Evolutionary conservation across 2,113 vertebrate species (phyloP), one percentile per base, ranked within the genome.

Genomic region (Spermophilus dauricus): DNA sequence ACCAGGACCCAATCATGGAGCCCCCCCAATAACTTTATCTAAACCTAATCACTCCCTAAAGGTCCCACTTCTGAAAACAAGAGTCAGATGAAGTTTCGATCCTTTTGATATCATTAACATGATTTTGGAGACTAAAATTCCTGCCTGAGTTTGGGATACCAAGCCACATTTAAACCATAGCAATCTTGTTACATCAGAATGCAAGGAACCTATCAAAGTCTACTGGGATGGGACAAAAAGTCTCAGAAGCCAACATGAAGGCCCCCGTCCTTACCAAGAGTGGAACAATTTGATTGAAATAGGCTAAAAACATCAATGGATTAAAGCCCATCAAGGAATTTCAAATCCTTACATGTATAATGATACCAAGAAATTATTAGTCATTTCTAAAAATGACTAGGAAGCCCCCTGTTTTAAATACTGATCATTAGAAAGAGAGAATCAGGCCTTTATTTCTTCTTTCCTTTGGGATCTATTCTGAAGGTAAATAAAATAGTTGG

Each of bases 351-450:
- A 58, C 69, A 5, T 81, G 94, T 91, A 63, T 42, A 78, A 65
- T 69, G 30, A 48, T 63, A 91, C 24, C 70, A 86, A 63, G 85
- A 78, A 97, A 53, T n/a, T 76, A 61, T 89, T 9, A 81, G 34
- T 53, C 91, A 70, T 51, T 5, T 32, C 48, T 81, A 34, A 85
- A 81, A 48, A 87, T 69, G 56, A 51, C n/a, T 86, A 95, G 77
- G 20, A 96, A 96, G 89, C 39, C 18, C 53, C 48, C 56, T 87
- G 90, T 86, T 89, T 56, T 70, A 34, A 89, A 94, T 91, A 61
- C 2, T 61, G 70, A 63, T n/a, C 28, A 63, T 83, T 88, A 87
- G 77, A 81, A 13, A 51, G 48, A 51, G 26, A 65, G 48, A 53
- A 45, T 2, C 16, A 26, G n/a, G 14, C 34, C 82, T 82, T 93